Percentiles rank a stretch among this genome's conserved stretches.
Evolutionary conservation across 2,797 vertebrate species (phyloP).

Genomic region (Decapterus maruadsi): DNA sequence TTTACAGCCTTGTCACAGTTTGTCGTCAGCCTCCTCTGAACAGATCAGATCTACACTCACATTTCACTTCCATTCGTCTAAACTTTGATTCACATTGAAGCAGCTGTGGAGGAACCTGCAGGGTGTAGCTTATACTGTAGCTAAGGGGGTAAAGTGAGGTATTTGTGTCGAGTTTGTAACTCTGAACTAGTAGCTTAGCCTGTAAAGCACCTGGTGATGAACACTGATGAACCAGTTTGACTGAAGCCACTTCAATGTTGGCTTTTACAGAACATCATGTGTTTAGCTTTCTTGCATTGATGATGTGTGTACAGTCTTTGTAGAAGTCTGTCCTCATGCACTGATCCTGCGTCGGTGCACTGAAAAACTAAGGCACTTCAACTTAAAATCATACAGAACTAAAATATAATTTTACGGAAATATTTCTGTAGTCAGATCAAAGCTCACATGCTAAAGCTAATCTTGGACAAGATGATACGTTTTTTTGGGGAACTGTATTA

Average conservation of each 20-base stretch:
- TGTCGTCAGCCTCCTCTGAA: slow-evolving; percentile 20
- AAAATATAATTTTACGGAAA: not conserved
- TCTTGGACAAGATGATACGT: not conserved
- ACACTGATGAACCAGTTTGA: slow-evolving; percentile 19
- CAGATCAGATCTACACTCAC: slow-evolving; percentile 16
- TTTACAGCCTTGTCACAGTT: slow-evolving; percentile 47
- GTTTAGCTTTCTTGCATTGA: slow-evolving; percentile 22
- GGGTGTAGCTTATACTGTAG: slow-evolving; percentile 81
- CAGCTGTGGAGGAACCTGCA: slow-evolving; percentile 90
- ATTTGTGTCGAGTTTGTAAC: slow-evolving; percentile 66
- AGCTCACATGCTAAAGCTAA: not conserved
- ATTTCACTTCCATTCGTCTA: slow-evolving; percentile 26
- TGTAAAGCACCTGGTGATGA: slow-evolving; percentile 61
- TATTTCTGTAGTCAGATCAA: not conserved
- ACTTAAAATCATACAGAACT: slow-evolving; percentile 37
- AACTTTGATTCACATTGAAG: slow-evolving; percentile 89
- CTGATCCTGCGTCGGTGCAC: not conserved
- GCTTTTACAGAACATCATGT: slow-evolving; percentile 13
- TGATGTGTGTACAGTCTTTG: slow-evolving; percentile 46
- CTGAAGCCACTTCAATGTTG: slow-evolving; percentile 35
- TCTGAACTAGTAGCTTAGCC: slow-evolving; percentile 68
- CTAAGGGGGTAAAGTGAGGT: slow-evolving; percentile 68
- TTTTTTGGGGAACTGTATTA: not conserved
- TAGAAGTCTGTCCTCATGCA: slow-evolving; percentile 42
- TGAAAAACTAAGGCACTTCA: slow-evolving; percentile 66